These are phyloP conservation scores for Branchellion lobata DNA, from an alignment of 2,888 invertebrate species.

Conservation along the genomic window DNA sequence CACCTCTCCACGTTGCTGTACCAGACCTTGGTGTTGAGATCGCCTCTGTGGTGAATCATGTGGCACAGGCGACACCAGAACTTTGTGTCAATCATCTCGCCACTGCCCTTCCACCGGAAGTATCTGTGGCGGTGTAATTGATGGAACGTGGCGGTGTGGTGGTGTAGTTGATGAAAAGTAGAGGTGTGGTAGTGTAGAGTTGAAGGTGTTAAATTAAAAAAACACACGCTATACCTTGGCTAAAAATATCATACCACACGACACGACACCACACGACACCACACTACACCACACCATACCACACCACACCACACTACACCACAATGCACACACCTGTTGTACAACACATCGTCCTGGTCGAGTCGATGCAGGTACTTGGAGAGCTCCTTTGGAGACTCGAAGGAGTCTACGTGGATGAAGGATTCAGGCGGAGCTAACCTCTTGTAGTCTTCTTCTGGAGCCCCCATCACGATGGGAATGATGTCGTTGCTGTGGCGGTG, in stretches of 20 bases:
- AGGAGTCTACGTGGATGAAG: constrained; percentile 94
- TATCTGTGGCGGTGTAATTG: constrained; percentile 64
- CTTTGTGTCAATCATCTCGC: constrained; percentile 91
- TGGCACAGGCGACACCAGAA: constrained; percentile 89
- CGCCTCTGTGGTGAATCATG: constrained; percentile 53
- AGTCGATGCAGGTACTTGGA: constrained; percentile 82
- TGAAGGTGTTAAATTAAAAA: no score
- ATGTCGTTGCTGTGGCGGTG: constrained; percentile 51
- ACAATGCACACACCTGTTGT: constrained; percentile 70
- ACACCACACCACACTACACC: no score
- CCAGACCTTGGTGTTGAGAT: background rate
- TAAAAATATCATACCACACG: background rate
- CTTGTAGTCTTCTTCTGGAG: constrained; percentile 49
- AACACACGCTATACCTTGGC: no score
- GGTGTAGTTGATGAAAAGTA: background rate
- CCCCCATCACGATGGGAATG: constrained; percentile 52
- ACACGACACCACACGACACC: background rate
- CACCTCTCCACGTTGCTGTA: constrained; percentile 47
- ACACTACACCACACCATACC: constrained; percentile 3
- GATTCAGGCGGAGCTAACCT: constrained; percentile 83
- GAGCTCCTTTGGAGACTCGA: constrained; percentile 79
- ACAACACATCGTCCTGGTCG: constrained; percentile 82
- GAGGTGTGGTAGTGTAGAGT: background rate
- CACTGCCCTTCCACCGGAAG: constrained; percentile 89
- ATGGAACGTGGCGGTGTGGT: no score